These are phyloP conservation scores for Phalanger gymnotis DNA, from an alignment of 2,797 vertebrate genomes.

Conservation along the genomic window DNA sequence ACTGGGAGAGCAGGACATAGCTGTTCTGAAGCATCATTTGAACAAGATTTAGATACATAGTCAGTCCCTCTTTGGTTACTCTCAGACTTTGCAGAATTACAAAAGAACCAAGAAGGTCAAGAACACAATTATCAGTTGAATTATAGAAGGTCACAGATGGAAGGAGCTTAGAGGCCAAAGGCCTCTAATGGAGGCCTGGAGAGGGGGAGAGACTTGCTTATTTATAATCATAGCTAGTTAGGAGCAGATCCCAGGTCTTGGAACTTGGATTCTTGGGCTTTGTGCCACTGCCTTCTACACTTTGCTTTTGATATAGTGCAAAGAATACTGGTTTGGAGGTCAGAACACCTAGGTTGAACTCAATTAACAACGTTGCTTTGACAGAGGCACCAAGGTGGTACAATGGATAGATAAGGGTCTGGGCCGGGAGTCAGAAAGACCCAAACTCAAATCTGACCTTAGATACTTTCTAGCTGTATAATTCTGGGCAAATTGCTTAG, in stretches of 20 bases:
- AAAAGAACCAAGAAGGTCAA: background rate
- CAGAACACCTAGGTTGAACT: background rate
- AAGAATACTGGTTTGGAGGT: background rate
- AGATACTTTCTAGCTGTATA: background rate
- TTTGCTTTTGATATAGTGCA: background rate
- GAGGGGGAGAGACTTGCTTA: background rate
- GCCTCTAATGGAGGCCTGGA: background rate
- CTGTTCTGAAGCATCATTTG: background rate
- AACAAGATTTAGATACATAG: background rate
- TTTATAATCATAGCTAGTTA: background rate
- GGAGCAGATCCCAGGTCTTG: background rate
- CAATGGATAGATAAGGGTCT: no score
- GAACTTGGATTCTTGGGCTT: background rate
- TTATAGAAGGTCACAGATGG: background rate
- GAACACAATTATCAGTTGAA: background rate
- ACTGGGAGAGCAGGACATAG: background rate
- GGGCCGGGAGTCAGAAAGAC: background rate
- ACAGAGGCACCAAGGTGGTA: background rate
- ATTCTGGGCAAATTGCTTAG: background rate
- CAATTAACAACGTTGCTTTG: background rate
- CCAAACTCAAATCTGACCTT: background rate
- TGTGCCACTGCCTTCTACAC: background rate
- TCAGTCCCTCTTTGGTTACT: background rate
- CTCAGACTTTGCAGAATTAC: background rate
- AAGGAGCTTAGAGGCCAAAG: background rate